These are phyloP conservation scores for Gymnorhina tibicen DNA, from an alignment of 2,113 vertebrate genomes.

Conservation along the genomic window DNA sequence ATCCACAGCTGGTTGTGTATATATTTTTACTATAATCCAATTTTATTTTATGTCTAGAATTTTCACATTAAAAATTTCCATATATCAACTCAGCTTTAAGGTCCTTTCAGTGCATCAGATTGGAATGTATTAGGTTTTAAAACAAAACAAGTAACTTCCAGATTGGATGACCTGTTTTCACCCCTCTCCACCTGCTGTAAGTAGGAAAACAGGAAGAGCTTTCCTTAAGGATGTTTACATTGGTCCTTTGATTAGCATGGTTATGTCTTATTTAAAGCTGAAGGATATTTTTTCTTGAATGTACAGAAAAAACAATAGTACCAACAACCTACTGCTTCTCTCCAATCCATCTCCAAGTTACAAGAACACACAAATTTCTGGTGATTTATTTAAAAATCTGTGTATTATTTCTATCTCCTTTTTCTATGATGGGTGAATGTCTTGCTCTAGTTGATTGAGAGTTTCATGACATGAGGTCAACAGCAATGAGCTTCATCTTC, in stretches of 20 bases:
- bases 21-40: constrained; percentile 39
- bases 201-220: constrained; percentile 21
- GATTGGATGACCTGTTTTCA: background rate
- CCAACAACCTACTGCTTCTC: constrained; percentile 42
- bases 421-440: background rate
- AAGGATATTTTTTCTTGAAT: constrained; percentile 56
- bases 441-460: constrained; percentile 56
- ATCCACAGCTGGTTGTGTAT: constrained; percentile 34
- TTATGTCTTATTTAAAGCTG: constrained; percentile 34
- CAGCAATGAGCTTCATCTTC: constrained; percentile 27
- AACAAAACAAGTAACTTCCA: background rate
- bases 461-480: constrained; percentile 37
- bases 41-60: constrained; percentile 48
- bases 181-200: background rate
- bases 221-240: constrained; percentile 30
- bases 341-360: constrained; percentile 37
- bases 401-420: constrained; percentile 24
- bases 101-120: constrained; percentile 15
- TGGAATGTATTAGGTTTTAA: constrained; percentile 9
- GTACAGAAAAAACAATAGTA: background rate
- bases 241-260: background rate
- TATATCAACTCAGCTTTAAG: background rate
- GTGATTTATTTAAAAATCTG: constrained; percentile 45
- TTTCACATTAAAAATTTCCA: background rate
- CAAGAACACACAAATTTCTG: constrained; percentile 45